phyloP scores from a whole-genome alignment of 2,113 vertebrate species.

The Laterallus jamaicensis region DNA sequence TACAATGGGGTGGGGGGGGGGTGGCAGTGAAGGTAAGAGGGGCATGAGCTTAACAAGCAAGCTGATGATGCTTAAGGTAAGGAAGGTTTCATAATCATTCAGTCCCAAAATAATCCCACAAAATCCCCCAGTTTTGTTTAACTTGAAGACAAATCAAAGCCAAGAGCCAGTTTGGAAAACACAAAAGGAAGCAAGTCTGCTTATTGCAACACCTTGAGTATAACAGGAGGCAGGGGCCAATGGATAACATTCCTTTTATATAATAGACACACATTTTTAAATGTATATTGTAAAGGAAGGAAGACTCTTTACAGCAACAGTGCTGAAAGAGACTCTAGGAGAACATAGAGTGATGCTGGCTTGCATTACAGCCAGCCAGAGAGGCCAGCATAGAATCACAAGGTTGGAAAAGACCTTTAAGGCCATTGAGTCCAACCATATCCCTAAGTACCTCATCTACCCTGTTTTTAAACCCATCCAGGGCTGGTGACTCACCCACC shows the following conservation, averaged over 20 bases:
- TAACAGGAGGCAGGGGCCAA: not conserved
- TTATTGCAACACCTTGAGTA: not conserved
- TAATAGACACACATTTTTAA: not conserved
- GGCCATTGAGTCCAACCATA: no score
- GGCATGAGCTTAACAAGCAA: not conserved
- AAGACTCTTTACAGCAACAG: not conserved
- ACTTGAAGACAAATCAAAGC: not conserved
- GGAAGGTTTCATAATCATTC: not conserved
- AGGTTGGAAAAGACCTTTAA: no score
- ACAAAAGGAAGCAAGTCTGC: not conserved
- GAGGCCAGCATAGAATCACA: not conserved
- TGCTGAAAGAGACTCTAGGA: not conserved
- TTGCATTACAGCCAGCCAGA: not conserved
- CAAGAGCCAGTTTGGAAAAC: not conserved
- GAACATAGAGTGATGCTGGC: not conserved
- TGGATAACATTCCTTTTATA: not conserved
- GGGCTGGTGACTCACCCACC: no score
- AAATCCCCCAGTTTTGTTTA: not conserved
- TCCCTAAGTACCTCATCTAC: no score
- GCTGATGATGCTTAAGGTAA: not conserved
- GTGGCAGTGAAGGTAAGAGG: not conserved
- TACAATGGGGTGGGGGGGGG: not conserved
- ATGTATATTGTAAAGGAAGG: not conserved
- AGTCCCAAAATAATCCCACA: not conserved
- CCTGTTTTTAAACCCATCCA: no score